These are phyloP conservation scores for Lepus timidus DNA, from an alignment of 2,113 vertebrate species.

Conservation along the genomic window DNA sequence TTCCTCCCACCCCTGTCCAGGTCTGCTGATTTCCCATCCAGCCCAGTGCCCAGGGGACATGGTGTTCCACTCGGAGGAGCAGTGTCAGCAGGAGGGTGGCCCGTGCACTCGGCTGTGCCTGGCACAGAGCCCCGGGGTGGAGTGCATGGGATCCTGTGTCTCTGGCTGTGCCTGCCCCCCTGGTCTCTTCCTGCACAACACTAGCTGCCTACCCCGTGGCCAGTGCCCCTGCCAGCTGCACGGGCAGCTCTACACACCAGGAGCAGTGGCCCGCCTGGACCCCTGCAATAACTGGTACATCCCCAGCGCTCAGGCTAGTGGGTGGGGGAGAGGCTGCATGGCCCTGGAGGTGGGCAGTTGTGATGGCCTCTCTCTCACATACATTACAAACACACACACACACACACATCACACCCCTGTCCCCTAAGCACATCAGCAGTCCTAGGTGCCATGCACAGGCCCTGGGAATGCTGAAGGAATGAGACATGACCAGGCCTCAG, in stretches of 20 bases:
- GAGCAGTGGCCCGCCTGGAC: constrained; percentile 80
- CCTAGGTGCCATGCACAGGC: neutral
- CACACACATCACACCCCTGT: neutral
- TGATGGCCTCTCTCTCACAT: neutral
- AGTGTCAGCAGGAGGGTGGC: constrained; percentile 88
- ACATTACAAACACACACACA: neutral
- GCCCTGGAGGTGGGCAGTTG: neutral
- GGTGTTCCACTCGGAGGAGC: constrained; percentile 85
- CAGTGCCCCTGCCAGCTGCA: constrained; percentile 91
- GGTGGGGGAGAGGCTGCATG: neutral
- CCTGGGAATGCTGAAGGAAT: too few species aligned
- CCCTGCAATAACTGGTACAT: constrained; percentile 93
- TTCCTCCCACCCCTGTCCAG: neutral
- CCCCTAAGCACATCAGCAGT: neutral
- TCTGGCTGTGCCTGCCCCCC: constrained; percentile 91
- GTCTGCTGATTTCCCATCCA: constrained; percentile 52
- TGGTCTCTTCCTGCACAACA: constrained; percentile 90
- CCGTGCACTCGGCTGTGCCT: constrained; percentile 91
- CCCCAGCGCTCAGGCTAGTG: rapidly evolving
- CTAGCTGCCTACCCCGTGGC: constrained; percentile 87
- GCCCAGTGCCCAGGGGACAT: constrained; percentile 90
- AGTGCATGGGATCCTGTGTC: constrained; percentile 90
- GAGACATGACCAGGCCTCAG: neutral
- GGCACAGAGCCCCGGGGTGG: constrained; percentile 88
- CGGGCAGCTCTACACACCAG: constrained; percentile 84